Base-by-base conservation (phyloP, 1,140 invertebrate genomes). In the Caerostris darwini region DNA sequence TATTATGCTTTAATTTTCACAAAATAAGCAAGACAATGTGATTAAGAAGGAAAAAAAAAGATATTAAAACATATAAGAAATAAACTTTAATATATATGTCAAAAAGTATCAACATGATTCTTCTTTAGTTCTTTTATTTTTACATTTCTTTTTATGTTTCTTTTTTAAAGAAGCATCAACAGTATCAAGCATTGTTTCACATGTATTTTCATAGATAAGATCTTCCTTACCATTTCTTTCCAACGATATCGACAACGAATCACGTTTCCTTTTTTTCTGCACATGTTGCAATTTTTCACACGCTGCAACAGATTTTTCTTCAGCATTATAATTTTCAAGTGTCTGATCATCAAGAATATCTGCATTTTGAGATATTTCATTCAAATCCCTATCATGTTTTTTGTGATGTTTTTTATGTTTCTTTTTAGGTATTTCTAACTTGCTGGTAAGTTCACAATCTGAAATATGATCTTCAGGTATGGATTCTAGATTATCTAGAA, bases 61-160 rank as follows among this genome's bases (percentile, higher is more conserved):
- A 34, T 34, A 34, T 34, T 2, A 34, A 34, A 34, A 34, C 34
- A 34, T 34, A 34, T 34, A 34, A 34, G 34, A 34, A 34, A 34
- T 34, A 34, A 34, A 34, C 34, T 34, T 34, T 34, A 34, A 34
- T 34, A 34, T 34, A 34, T 34, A 34, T 34, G 34, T 34, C 34
- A 34, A 34, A n/a, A 34, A 34, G 34, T 34, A 34, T 34, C 34
- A 34, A 34, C 34, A 34, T 53, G 10, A 77, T 77, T 77, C 67
- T 19, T 71, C 71, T 77, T 77, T 77, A 14, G 3, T 12, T 50
- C 34, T 77, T 12, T 77, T 77, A 53, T 77, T 34, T 14, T 77
- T 77, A 53, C 71, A 77, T 77, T 77, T 77, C 34, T 77, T 77
- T 50, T 77, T 77, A 50, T 77, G 71, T 50, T 77, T 77, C 50